Percentiles rank a stretch among this genome's conserved stretches.
phyloP scores from a whole-genome alignment of 2,888 invertebrate genomes.

The Rapana venosa region DNA sequence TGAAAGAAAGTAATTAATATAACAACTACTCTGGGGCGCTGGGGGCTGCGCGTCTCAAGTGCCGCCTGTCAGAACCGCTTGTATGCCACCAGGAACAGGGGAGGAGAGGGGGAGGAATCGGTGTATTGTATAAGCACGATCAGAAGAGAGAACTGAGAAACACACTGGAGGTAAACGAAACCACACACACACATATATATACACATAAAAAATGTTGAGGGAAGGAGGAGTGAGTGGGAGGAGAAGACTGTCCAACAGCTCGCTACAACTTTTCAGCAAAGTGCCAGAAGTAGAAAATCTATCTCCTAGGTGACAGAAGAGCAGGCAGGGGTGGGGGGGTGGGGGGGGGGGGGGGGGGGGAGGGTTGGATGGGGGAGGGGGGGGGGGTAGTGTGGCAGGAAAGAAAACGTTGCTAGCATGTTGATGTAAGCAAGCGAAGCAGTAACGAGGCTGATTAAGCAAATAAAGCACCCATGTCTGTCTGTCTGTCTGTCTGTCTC shows the following conservation, averaged over 20 bases:
- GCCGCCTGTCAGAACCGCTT: neutral
- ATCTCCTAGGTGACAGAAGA: constrained; percentile 16
- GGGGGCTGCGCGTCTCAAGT: neutral
- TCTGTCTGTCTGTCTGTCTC: neutral
- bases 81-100: neutral
- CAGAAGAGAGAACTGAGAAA: neutral
- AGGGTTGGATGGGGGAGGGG: too few relatives aligned
- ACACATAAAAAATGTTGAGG: too few relatives aligned
- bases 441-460: constrained; percentile 29
- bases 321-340: neutral
- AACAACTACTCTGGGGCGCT: constrained; percentile 15
- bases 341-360: neutral
- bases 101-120: neutral
- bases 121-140: neutral
- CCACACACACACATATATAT: too few relatives aligned
- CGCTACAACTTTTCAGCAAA: neutral
- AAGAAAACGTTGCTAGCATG: constrained; percentile 20
- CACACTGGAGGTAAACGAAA: too few relatives aligned
- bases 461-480: constrained; percentile 15
- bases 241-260: neutral
- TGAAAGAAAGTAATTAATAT: constrained; percentile 29
- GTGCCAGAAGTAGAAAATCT: neutral
- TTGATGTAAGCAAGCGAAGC: constrained; percentile 25
- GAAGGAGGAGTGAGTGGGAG: neutral
- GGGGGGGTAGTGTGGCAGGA: neutral